Evolutionary conservation across 2,113 vertebrate species (phyloP).

Genomic region (Rhabdornis inornatus): DNA sequence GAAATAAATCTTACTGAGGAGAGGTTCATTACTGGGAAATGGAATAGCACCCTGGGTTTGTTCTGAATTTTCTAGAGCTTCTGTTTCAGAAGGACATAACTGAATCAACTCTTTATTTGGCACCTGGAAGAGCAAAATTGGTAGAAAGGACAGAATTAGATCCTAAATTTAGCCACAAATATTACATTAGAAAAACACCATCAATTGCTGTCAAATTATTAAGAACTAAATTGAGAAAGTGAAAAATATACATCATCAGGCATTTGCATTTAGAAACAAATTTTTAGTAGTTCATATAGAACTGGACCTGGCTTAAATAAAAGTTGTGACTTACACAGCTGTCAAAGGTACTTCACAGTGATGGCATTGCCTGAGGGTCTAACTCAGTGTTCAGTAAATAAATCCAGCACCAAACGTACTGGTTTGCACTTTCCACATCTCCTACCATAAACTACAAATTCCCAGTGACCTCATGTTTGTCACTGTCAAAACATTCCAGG

Average conservation of each 20-base stretch:
- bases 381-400: neutral
- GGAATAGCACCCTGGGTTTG: slow-evolving; percentile 65
- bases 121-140: slow-evolving; percentile 68
- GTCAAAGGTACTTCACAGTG: neutral
- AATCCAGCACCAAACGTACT: neutral
- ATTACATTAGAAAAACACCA: neutral
- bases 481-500: neutral
- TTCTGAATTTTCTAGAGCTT: slow-evolving; percentile 67
- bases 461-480: neutral
- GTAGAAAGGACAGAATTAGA: neutral
- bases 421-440: neutral
- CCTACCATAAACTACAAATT: neutral
- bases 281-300: neutral
- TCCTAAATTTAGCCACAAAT: neutral
- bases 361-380: neutral
- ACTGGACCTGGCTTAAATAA: neutral
- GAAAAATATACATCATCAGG: neutral
- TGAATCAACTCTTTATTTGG: slow-evolving; percentile 78
- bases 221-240: neutral
- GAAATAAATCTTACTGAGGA: slow-evolving; percentile 73
- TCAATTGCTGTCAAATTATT: neutral
- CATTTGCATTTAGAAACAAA: neutral
- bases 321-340: neutral
- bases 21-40: slow-evolving; percentile 72
- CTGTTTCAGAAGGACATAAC: slow-evolving; percentile 74